Conservation (phyloP, 2,113 vertebrate species). For the Ptyas mucosa region DNA sequence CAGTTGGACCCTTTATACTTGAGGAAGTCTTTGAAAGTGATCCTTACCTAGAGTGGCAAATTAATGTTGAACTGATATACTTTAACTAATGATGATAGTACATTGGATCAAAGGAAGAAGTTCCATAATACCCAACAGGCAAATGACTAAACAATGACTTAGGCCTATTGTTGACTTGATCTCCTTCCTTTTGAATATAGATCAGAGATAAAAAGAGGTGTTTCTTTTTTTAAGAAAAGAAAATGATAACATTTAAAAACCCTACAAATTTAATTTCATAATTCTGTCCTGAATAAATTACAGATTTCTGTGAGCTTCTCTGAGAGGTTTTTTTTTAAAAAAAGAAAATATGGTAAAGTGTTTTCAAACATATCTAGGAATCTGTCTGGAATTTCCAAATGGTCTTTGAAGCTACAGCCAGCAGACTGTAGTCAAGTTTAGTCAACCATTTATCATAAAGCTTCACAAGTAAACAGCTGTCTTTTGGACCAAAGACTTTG, state of each 20-base stretch:
- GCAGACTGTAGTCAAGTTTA: constrained; percentile 14
- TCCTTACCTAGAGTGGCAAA: not conserved
- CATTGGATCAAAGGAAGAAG: not conserved
- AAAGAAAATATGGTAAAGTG: constrained; percentile 10
- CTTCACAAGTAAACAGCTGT: constrained; percentile 34
- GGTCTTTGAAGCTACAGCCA: constrained; percentile 48
- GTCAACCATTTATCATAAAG: constrained; percentile 28
- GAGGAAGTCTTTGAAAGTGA: not conserved
- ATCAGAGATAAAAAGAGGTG: not conserved
- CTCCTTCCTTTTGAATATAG: constrained; percentile 20
- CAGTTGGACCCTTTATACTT: not conserved
- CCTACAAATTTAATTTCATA: not conserved
- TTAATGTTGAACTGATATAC: not conserved
- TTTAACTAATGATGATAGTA: not conserved
- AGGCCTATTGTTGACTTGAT: not conserved
- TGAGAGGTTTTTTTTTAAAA: constrained; percentile 9
- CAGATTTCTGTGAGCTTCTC: constrained; percentile 28
- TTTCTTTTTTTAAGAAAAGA: constrained; percentile 3
- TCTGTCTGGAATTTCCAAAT: constrained; percentile 34
- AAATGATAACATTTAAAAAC: not conserved
- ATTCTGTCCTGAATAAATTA: constrained; percentile 22
- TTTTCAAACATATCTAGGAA: constrained; percentile 9
- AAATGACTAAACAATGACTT: not conserved
- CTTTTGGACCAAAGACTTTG: not conserved
- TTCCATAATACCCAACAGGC: constrained; percentile 2